Base-by-base conservation (phyloP, 2,888 invertebrate genomes). In the Protodeltote pygarga region DNA sequence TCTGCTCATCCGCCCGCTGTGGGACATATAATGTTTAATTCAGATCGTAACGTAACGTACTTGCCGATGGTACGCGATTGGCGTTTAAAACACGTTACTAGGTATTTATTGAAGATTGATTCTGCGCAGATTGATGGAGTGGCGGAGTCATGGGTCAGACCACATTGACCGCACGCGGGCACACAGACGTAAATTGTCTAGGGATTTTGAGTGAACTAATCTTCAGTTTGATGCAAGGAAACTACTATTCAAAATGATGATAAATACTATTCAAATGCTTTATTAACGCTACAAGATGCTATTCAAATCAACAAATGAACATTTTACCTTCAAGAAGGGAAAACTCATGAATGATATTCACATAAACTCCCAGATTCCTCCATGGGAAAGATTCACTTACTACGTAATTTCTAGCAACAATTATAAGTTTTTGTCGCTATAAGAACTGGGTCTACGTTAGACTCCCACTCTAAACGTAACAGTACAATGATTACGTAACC, bases 21-120 rank as follows among this genome's bases (percentile, higher is more conserved):
- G 52, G 73, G 66, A 59, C 67, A 59, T 51, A 44, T 35, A 29
- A 74, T 75, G 73, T 72, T 62, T 75, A 62, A 75, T 75, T 73
- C 77, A 75, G 25, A 13, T 23, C 37, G 27, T 23, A 45, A 25
- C 37, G 27, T 23, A 45, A 46, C 16, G 38, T 28, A 37, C 51
- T 34, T 53, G 34, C 57, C 35, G 42, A 41, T 31, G 31, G 61
- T 27, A 57, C 46, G 32, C 52, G 38, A 39, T 37, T 38, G 28
- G 51, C 35, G 29, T 53, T 33, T 28, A 9, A 42, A 28, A 60
- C 41, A 39, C 39, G n/a, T 25, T 11, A 8, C 3, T 14, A 5
- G 13, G 14, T 11, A 14, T 1, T 3, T 27, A 27, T 27, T 27
- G 13, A 27, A 14, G 14, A 14, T 0, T 24, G 6, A n/a, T 27